Conservation (phyloP, 2,113 vertebrate species). For the Danio rerio region DNA sequence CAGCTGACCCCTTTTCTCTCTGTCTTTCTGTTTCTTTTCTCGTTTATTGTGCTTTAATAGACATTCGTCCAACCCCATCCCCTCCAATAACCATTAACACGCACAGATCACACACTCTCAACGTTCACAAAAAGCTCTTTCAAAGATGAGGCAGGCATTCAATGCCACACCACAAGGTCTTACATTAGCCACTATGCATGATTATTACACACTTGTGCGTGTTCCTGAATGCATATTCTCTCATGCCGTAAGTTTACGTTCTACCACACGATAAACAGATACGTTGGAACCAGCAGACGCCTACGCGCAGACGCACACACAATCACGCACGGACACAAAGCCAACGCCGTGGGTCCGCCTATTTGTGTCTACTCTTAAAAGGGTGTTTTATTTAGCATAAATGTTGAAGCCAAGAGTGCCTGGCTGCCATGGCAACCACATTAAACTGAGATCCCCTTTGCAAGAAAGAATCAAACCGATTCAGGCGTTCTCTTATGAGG, state of each 20-base stretch:
- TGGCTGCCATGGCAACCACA: constrained; percentile 84
- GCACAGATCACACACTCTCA: constrained; percentile 22
- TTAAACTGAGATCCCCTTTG: constrained; percentile 84
- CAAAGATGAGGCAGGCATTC: constrained; percentile 30
- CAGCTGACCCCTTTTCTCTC: constrained; percentile 60
- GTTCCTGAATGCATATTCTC: constrained; percentile 16
- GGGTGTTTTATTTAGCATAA: constrained; percentile 85
- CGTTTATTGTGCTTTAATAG: constrained; percentile 65
- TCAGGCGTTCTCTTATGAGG: constrained; percentile 77
- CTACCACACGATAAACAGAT: constrained; percentile 39
- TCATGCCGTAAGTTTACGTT: constrained; percentile 33
- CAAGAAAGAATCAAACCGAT: constrained; percentile 83
- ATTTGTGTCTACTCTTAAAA: constrained; percentile 84
- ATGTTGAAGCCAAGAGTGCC: constrained; percentile 83
- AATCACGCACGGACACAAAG: constrained; percentile 60
- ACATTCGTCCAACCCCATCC: constrained; percentile 38
- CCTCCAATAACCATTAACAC: constrained; percentile 44
- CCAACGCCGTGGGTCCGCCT: constrained; percentile 73
- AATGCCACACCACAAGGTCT: constrained; percentile 11
- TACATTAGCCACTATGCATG: constrained; percentile 54
- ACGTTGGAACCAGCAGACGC: constrained; percentile 47
- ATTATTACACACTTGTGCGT: constrained; percentile 15
- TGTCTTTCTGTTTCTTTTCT: constrained; percentile 46
- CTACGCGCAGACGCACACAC: constrained; percentile 62
- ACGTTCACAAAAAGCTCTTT: constrained; percentile 29